Evolutionary conservation across 2,888 invertebrate genomes (phyloP).

Genomic region (Brachyptera putata): DNA sequence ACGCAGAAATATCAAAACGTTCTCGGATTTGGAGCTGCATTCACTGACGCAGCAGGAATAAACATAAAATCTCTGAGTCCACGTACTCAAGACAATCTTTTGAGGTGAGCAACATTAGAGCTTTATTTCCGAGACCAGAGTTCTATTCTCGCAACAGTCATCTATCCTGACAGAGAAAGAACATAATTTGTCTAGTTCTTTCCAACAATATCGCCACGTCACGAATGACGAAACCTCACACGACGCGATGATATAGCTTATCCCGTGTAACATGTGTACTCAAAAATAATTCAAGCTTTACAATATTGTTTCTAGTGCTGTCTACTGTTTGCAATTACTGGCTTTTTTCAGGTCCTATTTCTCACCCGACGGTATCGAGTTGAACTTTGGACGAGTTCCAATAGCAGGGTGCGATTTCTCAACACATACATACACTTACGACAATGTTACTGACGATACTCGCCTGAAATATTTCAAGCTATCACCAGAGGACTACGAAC

Average conservation of each 20-base stretch:
- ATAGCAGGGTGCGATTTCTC: conserved; percentile 56
- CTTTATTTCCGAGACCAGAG: no score
- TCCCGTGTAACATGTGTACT: no score
- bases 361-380: conserved; percentile 46
- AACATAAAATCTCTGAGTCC: conserved; percentile 43
- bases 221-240: no score
- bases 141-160: no score
- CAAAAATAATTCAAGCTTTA: no score
- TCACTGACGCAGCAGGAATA: conserved; percentile 49
- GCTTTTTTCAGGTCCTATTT: conserved; percentile 47
- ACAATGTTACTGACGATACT: conserved; percentile 44
- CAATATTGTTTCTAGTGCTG: no score
- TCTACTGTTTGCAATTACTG: no score
- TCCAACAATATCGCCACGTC: no score
- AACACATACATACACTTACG: conserved; percentile 50
- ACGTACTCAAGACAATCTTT: conserved; percentile 27
- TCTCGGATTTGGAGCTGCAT: conserved; percentile 48
- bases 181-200: no score
- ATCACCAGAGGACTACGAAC: conserved; percentile 32
- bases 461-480: conserved; percentile 46
- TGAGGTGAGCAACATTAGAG: conserved; percentile 25
- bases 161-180: no score
- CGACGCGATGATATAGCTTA: no score
- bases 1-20: conserved; percentile 40
- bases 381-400: conserved; percentile 52